Base-by-base conservation (phyloP, 2,113 vertebrate genomes). In the Pachypanchax playfairii region DNA sequence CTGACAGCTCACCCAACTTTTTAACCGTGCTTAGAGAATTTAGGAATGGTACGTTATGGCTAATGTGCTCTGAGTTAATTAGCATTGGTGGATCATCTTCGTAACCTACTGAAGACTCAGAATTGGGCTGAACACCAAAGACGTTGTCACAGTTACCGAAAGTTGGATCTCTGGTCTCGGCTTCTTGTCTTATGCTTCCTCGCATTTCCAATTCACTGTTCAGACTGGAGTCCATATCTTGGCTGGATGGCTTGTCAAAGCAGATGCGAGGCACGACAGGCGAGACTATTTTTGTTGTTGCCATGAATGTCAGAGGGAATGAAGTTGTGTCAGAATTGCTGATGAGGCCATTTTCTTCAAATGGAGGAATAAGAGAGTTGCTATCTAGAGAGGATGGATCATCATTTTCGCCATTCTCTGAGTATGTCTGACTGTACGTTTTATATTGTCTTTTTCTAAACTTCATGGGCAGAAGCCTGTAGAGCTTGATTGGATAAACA, bases 401-500 rank as follows among this genome's bases (percentile, higher is more conserved):
- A 18, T 49, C 61, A 55, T 75, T 60, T 35, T 86, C 93, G 25
- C 79, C 49, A 4, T 58, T 87, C 57, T 94, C 95, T 54, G 93
- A 93, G 5, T 93, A 93, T 21, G 94, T 92, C 38, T 92, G 92
- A 67, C 90, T 91, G 77, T 96, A 96, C 1, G 93, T 94, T 82
- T 96, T 99, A 5, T 98, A 96, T 46, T 92, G 90, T 48, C 94
- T 89, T 65, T 96, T 94, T 84, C 94, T 92, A 80, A 96, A 96
- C 77, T 95, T 98, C 96, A 97, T 98, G 6, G 97, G 97, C 62
- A 99, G 85, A 47, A 99, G 94, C 65, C 97, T 90, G 64, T 99
- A 99, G 5, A 99, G 94, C 80, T 98, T 98, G 75, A 98, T 96
- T 0, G 97, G 96, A 75, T 98, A 98, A 72, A 96, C 92, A 12